Percentiles rank a stretch among this genome's conserved stretches.
Evolutionary conservation across 2,797 vertebrate species (phyloP).

Genomic region (Micromesistius poutassou): DNA sequence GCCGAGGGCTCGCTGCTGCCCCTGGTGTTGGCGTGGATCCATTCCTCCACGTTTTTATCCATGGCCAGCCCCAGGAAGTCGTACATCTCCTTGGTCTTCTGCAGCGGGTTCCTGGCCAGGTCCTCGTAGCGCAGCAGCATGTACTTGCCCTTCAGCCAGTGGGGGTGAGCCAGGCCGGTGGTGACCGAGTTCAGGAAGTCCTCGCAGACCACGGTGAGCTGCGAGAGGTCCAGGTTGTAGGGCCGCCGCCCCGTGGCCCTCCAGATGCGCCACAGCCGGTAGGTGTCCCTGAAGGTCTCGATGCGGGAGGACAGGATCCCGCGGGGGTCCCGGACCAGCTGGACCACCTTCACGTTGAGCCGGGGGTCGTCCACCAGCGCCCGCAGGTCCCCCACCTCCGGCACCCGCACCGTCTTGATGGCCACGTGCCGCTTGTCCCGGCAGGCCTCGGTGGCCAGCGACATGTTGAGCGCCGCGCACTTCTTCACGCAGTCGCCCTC

Average conservation of each 20-base stretch:
- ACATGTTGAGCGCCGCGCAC: constrained; percentile 85
- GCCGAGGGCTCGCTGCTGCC: constrained; percentile 81
- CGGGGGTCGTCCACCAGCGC: constrained; percentile 89
- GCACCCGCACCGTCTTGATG: constrained; percentile 92
- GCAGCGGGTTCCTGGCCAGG: constrained; percentile 85
- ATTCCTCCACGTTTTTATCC: constrained; percentile 85
- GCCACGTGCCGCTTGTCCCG: constrained; percentile 83
- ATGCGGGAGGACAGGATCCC: constrained; percentile 91
- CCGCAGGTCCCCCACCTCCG: constrained; percentile 84
- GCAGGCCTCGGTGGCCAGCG: constrained; percentile 82
- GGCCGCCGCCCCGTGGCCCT: constrained; percentile 86
- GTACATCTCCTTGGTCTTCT: constrained; percentile 91
- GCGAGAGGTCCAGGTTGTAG: constrained; percentile 85
- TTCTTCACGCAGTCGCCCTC: constrained; percentile 90
- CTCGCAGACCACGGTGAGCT: constrained; percentile 90
- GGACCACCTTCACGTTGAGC: constrained; percentile 92
- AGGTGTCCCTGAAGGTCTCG: constrained; percentile 90
- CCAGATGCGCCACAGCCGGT: constrained; percentile 93
- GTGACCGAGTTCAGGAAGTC: constrained; percentile 90
- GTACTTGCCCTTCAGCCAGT: constrained; percentile 92
- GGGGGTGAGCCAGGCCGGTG: constrained; percentile 81
- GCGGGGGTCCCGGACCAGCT: constrained; percentile 89
- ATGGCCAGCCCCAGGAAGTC: constrained; percentile 85
- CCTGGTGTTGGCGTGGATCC: constrained; percentile 90
- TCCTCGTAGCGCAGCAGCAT: constrained; percentile 95